These are phyloP conservation scores for Aegotheles bennettii DNA, from an alignment of 2,113 vertebrate genomes.

Conservation along the genomic window DNA sequence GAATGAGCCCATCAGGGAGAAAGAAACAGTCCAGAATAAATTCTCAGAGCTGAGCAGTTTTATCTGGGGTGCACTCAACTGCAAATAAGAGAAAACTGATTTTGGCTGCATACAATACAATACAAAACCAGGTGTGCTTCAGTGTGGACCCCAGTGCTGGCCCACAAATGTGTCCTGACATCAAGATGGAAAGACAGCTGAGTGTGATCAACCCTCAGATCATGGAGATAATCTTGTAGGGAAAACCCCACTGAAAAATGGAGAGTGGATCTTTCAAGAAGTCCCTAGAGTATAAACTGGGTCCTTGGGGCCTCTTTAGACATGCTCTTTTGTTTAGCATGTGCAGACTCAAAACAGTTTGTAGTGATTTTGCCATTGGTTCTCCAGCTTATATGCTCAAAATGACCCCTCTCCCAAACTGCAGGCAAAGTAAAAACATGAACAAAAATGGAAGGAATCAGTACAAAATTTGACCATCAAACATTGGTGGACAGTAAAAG, in stretches of 20 bases:
- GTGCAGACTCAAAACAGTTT: neutral
- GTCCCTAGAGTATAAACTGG: neutral
- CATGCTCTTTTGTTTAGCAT: neutral
- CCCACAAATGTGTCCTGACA: fast-evolving
- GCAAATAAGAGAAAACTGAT: neutral
- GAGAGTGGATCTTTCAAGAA: neutral
- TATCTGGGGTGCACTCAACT: neutral
- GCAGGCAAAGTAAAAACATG: neutral
- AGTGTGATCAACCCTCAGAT: neutral
- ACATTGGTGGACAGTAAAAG: neutral
- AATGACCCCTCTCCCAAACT: neutral
- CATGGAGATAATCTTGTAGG: neutral
- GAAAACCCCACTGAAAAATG: neutral
- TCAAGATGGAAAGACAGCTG: neutral
- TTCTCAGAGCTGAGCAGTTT: neutral
- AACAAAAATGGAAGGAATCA: neutral
- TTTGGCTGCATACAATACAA: neutral
- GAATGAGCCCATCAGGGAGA: neutral
- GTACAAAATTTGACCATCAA: neutral
- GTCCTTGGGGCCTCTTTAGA: neutral
- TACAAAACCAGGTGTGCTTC: neutral
- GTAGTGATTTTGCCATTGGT: neutral
- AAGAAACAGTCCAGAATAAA: neutral
- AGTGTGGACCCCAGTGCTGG: neutral
- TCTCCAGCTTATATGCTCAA: neutral